Conservation (phyloP, 2,797 vertebrate species). For the Cynopterus sphinx region DNA sequence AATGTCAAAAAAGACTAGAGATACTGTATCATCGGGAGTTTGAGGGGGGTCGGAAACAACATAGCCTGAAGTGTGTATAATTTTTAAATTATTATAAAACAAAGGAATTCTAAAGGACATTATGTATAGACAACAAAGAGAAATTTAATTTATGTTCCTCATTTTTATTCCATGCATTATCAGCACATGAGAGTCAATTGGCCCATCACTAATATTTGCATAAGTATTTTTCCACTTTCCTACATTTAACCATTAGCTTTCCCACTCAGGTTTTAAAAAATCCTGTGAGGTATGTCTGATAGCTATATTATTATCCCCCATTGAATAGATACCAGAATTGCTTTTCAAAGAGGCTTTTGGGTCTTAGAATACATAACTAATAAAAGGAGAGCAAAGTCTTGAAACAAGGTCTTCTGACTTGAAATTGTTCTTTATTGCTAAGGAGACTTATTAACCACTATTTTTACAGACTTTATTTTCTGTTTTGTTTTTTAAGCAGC, state of each 20-base stretch:
- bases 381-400: not conserved
- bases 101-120: not conserved
- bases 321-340: not conserved
- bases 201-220: not conserved
- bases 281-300: not conserved
- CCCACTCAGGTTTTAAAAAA: not conserved
- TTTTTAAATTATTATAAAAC: not conserved
- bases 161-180: not conserved
- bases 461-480: not conserved
- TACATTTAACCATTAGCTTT: conserved; percentile 5
- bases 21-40: not conserved
- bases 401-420: not conserved
- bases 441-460: not conserved
- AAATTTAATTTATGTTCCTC: not conserved
- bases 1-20: not conserved
- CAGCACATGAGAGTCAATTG: not conserved
- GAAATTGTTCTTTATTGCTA: not conserved
- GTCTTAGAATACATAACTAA: not conserved
- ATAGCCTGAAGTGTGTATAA: not conserved
- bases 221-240: not conserved
- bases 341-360: not conserved
- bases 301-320: not conserved
- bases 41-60: not conserved
- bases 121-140: not conserved
- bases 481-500: not conserved